Percentiles rank a stretch among this genome's conserved stretches.
These are phyloP conservation scores for Drosophila erecta DNA, from an alignment of 1,140 invertebrate species.

Conservation along the genomic window DNA sequence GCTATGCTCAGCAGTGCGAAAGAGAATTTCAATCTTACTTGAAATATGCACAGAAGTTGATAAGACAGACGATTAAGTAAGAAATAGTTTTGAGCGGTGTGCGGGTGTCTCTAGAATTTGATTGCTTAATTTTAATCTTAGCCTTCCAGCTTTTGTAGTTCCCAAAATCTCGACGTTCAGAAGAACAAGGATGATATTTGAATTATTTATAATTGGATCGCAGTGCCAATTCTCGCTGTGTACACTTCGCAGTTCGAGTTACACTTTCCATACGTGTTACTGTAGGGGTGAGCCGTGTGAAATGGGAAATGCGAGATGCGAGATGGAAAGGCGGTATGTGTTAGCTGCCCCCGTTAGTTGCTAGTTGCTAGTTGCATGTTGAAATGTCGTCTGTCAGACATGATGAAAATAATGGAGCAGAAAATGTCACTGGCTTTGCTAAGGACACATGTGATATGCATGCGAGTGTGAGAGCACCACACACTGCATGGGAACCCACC, in stretches of 20 bases:
- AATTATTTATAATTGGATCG: too few species aligned
- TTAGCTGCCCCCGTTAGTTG: slow-evolving; percentile 51
- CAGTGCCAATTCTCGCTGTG: not conserved
- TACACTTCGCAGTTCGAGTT: slow-evolving; percentile 39
- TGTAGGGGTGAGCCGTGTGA: slow-evolving; percentile 2
- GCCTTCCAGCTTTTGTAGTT: too few species aligned
- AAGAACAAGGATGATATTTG: too few species aligned
- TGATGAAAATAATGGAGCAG: slow-evolving; percentile 83
- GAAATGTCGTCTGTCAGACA: slow-evolving; percentile 81
- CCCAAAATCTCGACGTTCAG: too few species aligned
- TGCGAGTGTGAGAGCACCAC: slow-evolving; percentile 23
- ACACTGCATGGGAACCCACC: not conserved
- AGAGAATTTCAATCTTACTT: too few species aligned
- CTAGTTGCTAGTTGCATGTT: slow-evolving; percentile 73
- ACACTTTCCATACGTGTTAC: slow-evolving; percentile 59
- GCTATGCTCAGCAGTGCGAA: too few species aligned
- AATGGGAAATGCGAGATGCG: slow-evolving; percentile 32
- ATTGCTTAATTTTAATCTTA: too few species aligned
- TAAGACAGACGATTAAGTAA: too few species aligned
- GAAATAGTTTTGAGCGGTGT: too few species aligned
- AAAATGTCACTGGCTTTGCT: slow-evolving; percentile 78
- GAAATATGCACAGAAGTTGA: too few species aligned
- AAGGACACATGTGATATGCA: slow-evolving; percentile 51
- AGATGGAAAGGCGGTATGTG: slow-evolving; percentile 17
- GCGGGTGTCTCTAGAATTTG: too few species aligned